phyloP scores from a whole-genome alignment of 2,797 vertebrate species.

The Chelmon rostratus region DNA sequence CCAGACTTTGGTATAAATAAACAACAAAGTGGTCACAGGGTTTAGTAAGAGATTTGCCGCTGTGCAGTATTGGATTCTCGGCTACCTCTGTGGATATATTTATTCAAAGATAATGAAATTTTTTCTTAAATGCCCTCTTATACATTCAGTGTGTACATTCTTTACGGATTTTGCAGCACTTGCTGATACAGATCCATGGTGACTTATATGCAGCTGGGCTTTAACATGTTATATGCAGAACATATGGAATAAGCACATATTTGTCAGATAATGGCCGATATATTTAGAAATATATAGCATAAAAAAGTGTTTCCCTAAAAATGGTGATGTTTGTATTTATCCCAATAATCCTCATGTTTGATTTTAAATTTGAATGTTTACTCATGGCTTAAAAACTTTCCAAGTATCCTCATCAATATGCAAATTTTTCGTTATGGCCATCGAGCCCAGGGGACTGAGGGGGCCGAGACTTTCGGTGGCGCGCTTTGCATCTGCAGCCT shows the following conservation, averaged over 20 bases:
- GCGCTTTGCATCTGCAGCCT: slow-evolving; percentile 41
- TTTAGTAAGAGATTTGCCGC: slow-evolving; percentile 70
- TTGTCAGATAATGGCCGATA: background rate
- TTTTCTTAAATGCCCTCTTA: slow-evolving; percentile 33
- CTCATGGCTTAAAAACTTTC: slow-evolving; percentile 32
- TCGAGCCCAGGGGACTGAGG: slow-evolving; percentile 56
- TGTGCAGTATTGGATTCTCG: slow-evolving; percentile 70
- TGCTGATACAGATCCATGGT: slow-evolving; percentile 6
- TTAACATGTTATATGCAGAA: slow-evolving; percentile 18
- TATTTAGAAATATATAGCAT: background rate
- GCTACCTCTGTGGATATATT: slow-evolving; percentile 52
- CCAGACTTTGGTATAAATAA: slow-evolving; percentile 75
- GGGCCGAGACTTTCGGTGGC: slow-evolving; percentile 55
- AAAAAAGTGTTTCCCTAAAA: background rate
- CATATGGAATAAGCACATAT: slow-evolving; percentile 1
- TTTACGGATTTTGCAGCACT: slow-evolving; percentile 25
- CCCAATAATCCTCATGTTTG: slow-evolving; percentile 13
- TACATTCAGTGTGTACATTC: slow-evolving; percentile 44
- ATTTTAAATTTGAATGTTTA: slow-evolving; percentile 24
- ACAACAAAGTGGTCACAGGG: slow-evolving; percentile 74
- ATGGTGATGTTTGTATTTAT: slow-evolving; percentile 6
- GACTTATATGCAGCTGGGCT: slow-evolving; percentile 13
- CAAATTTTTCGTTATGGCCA: slow-evolving; percentile 51
- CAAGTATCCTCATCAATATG: slow-evolving; percentile 57
- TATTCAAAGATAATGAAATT: slow-evolving; percentile 71